phyloP scores from a whole-genome alignment of 2,888 invertebrate genomes.

The Apocheima hispidaria region DNA sequence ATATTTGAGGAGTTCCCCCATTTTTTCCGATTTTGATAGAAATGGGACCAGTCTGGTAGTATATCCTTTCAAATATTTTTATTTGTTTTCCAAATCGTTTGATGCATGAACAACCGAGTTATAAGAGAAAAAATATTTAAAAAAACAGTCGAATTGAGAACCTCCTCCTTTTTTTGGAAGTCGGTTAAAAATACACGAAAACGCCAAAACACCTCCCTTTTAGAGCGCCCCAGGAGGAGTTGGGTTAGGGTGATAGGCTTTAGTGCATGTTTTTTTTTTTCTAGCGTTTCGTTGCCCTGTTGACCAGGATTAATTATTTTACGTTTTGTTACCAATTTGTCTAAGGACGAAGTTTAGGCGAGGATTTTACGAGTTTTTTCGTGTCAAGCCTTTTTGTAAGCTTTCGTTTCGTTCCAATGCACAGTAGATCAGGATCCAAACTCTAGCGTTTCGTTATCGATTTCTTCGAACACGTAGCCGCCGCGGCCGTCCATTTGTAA shows the following conservation, averaged over 20 bases:
- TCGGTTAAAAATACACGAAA: too few species aligned
- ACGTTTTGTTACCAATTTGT: neutral
- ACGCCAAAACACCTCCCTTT: too few species aligned
- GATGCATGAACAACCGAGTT: too few species aligned
- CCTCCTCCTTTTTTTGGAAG: too few species aligned
- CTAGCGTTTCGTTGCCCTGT: neutral
- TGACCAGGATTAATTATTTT: neutral
- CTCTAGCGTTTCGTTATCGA: constrained; percentile 94
- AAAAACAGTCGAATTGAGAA: too few species aligned
- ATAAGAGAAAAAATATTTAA: too few species aligned
- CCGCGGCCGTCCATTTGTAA: constrained; percentile 98
- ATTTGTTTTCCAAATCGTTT: too few species aligned
- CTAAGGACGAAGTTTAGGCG: neutral
- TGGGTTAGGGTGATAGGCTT: neutral
- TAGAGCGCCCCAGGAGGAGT: too few species aligned
- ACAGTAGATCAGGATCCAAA: constrained; percentile 95
- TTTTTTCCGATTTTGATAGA: too few species aligned
- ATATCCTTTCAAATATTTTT: too few species aligned
- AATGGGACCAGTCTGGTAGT: too few species aligned
- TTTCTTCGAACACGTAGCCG: constrained; percentile 93
- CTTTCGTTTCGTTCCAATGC: neutral
- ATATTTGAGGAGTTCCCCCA: too few species aligned
- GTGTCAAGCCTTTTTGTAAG: neutral
- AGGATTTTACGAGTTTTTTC: neutral
- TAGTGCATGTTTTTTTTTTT: neutral